phyloP scores from a whole-genome alignment of 1,140 invertebrate species.

The Listronotus bonariensis region DNA sequence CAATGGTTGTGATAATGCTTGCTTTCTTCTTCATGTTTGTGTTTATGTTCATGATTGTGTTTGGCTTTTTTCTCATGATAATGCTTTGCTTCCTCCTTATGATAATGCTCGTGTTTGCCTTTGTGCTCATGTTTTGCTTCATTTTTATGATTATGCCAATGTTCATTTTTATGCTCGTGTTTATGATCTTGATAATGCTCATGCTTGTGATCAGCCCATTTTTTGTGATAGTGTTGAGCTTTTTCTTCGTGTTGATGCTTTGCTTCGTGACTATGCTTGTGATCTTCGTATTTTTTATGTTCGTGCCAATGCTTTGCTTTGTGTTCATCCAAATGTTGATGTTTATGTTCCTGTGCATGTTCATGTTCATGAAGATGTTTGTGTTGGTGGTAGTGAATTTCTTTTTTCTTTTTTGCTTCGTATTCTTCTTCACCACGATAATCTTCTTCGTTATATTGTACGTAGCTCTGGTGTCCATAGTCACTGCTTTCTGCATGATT shows the following conservation, averaged over 20 bases:
- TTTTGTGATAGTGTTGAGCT: slow-evolving; percentile 16
- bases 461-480: not conserved
- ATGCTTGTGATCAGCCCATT: slow-evolving; percentile 16
- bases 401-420: slow-evolving; percentile 20
- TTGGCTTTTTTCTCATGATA: slow-evolving; percentile 29
- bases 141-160: slow-evolving; percentile 24
- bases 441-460: slow-evolving; percentile 3
- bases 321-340: slow-evolving; percentile 26
- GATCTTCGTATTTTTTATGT: slow-evolving; percentile 13
- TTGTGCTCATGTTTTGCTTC: slow-evolving; percentile 34
- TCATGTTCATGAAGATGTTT: slow-evolving; percentile 35
- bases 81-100: slow-evolving; percentile 28
- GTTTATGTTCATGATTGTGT: slow-evolving; percentile 34
- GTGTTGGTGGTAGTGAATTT: slow-evolving; percentile 34
- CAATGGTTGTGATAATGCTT: slow-evolving; percentile 31
- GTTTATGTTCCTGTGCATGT: slow-evolving; percentile 29
- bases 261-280: slow-evolving; percentile 24
- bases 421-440: not conserved
- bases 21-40: slow-evolving; percentile 30
- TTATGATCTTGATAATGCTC: slow-evolving; percentile 21
- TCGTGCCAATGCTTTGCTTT: slow-evolving; percentile 17
- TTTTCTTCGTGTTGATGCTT: slow-evolving; percentile 24
- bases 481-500: not conserved
- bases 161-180: slow-evolving; percentile 21
- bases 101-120: slow-evolving; percentile 23